Conservation (phyloP, 2,113 vertebrate genomes). For the Pampusana beccarii region DNA sequence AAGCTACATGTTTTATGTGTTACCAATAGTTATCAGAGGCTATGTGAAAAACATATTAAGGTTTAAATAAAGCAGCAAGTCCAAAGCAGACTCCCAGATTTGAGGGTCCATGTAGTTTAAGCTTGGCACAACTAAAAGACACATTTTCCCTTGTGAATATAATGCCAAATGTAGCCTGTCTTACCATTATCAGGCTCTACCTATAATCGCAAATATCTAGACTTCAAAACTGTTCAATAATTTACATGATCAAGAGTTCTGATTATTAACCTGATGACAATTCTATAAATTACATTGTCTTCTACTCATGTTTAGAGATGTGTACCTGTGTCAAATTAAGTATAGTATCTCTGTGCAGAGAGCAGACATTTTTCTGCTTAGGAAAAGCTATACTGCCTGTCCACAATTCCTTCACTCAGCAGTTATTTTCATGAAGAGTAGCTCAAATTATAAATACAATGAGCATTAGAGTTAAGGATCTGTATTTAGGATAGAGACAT, state of each 20-base stretch:
- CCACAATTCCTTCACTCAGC: background rate
- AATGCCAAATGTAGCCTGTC: background rate
- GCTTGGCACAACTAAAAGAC: background rate
- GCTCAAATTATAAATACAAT: background rate
- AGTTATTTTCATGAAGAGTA: background rate
- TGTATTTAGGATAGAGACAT: background rate
- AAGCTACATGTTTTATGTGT: background rate
- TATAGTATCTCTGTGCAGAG: background rate
- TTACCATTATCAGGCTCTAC: background rate
- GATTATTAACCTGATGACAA: background rate
- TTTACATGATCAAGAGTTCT: background rate
- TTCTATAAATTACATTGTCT: background rate
- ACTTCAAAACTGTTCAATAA: background rate
- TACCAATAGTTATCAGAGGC: background rate
- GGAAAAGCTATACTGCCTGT: background rate
- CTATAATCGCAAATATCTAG: background rate
- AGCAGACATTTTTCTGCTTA: background rate
- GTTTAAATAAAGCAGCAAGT: background rate
- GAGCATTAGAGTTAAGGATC: background rate
- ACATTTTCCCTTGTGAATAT: background rate
- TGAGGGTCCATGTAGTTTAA: background rate
- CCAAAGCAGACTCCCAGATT: background rate
- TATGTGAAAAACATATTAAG: background rate
- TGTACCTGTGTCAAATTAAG: background rate
- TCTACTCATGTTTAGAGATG: background rate